Conservation (phyloP, 2,888 invertebrate species). For the Sturmia bella region DNA sequence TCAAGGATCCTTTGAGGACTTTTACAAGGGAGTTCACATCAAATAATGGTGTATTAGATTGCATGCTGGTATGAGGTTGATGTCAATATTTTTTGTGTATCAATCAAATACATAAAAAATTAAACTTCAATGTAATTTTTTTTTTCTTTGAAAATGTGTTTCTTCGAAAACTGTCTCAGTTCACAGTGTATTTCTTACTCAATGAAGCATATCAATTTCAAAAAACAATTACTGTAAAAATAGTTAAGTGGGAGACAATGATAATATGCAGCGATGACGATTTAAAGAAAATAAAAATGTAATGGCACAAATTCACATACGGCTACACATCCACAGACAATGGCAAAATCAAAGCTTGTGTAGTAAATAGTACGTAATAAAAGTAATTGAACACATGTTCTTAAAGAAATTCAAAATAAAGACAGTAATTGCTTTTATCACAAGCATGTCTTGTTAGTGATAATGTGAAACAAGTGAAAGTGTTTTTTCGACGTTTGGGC, state of each 20-base stretch:
- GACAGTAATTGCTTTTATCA: too few species aligned
- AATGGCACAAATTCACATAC: conserved; percentile 34
- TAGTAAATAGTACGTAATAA: conserved; percentile 13
- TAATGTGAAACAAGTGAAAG: too few species aligned
- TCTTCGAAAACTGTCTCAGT: not conserved
- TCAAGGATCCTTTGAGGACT: too few species aligned
- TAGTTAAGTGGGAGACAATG: conserved; percentile 23
- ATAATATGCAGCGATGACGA: not conserved
- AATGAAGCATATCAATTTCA: conserved; percentile 54
- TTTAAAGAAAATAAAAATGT: conserved; percentile 4
- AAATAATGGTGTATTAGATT: too few species aligned
- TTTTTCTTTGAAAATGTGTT: not conserved
- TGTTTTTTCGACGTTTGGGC: too few species aligned
- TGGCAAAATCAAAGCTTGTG: not conserved
- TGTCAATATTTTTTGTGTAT: too few species aligned
- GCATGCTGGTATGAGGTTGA: too few species aligned
- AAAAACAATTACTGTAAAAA: conserved; percentile 6
- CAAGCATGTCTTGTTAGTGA: too few species aligned
- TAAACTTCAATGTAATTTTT: too few species aligned
- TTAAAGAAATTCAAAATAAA: not conserved
- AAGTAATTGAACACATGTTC: not conserved
- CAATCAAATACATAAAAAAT: too few species aligned
- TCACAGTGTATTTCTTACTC: conserved; percentile 43
- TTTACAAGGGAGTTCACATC: too few species aligned
- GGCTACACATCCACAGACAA: not conserved